These are phyloP conservation scores for Drosophila phalerata DNA, from an alignment of 2,888 invertebrate genomes.

Conservation along the genomic window DNA sequence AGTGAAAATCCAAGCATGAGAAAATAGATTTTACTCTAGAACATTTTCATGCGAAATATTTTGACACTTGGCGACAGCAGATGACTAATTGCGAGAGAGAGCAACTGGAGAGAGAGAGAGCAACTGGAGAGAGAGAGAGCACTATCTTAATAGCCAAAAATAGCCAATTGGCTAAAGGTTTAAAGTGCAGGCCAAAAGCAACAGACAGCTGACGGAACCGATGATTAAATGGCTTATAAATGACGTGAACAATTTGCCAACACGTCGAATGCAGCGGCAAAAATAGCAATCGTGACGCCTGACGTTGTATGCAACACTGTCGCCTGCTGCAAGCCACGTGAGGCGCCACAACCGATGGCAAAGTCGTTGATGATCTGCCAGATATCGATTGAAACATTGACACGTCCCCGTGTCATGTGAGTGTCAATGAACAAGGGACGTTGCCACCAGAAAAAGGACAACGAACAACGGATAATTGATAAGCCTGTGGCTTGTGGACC, in stretches of 20 bases:
- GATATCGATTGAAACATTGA: conserved; percentile 6
- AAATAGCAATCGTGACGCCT: conserved; percentile 30
- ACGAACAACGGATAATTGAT: conserved; percentile 43
- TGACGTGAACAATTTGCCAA: conserved; percentile 62
- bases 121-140: not conserved
- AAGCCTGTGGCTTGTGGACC: conserved; percentile 47
- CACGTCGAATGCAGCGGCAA: conserved; percentile 14
- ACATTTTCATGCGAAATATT: conserved; percentile 72
- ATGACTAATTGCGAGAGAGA: conserved; percentile 71
- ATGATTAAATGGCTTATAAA: conserved; percentile 78
- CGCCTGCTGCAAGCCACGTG: conserved; percentile 26
- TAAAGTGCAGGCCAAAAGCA: conserved; percentile 52
- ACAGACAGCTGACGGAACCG: conserved; percentile 73
- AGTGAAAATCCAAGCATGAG: conserved; percentile 63
- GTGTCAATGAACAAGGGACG: conserved; percentile 20
- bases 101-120: conserved; percentile 11
- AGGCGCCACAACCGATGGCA: conserved; percentile 1
- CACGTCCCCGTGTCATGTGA: conserved; percentile 15
- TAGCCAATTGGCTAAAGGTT: conserved; percentile 40
- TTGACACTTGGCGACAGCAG: conserved; percentile 79
- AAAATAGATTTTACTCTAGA: conserved; percentile 72
- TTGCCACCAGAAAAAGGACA: conserved; percentile 1
- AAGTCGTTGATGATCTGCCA: conserved; percentile 1
- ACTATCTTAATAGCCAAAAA: conserved; percentile 35
- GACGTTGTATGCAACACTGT: conserved; percentile 8